phyloP scores from a whole-genome alignment of 2,888 invertebrate genomes.

The Lamproptera curius region DNA sequence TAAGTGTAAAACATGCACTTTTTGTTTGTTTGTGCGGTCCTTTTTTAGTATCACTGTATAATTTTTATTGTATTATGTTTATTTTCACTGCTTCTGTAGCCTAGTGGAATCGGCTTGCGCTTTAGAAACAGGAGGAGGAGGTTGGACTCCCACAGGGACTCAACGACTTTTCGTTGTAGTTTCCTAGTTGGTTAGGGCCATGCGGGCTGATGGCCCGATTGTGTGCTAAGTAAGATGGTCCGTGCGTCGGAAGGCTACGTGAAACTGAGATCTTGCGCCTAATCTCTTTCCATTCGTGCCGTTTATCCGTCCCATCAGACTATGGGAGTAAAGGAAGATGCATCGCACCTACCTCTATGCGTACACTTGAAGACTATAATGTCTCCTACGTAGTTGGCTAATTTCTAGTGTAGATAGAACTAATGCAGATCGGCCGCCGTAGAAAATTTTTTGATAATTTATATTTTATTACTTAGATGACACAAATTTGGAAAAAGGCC shows the following conservation, averaged over 20 bases:
- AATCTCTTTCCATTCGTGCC: background rate
- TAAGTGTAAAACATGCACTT: background rate
- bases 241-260: background rate
- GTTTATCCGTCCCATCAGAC: too few species aligned
- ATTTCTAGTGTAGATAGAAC: background rate
- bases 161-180: too few species aligned
- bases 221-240: background rate
- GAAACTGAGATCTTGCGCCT: background rate
- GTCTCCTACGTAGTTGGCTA: too few species aligned
- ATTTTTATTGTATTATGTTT: background rate
- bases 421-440: background rate
- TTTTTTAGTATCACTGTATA: background rate
- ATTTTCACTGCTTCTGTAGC: background rate
- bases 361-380: background rate
- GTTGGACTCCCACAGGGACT: too few species aligned
- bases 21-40: background rate
- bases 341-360: background rate
- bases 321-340: too few species aligned
- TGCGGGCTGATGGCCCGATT: too few species aligned
- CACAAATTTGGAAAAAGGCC: conserved; percentile 7
- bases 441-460: background rate
- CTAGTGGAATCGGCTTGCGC: too few species aligned
- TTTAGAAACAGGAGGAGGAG: too few species aligned
- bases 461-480: background rate
- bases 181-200: too few species aligned